Conservation (phyloP, 2,888 invertebrate species). For the Aricia artaxerxes region DNA sequence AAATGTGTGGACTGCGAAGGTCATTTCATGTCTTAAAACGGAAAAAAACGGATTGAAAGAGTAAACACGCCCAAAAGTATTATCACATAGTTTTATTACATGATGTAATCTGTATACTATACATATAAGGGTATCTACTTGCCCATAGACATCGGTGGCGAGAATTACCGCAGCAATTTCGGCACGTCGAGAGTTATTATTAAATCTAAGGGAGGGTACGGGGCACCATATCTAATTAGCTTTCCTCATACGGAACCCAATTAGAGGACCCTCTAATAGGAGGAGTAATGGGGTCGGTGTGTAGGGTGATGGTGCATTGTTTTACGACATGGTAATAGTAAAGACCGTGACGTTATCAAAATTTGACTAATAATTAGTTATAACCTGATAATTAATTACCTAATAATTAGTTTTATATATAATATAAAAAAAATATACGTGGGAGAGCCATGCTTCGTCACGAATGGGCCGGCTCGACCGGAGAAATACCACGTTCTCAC, state of each 20-base stretch:
- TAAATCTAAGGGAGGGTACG: constrained; percentile 5
- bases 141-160: not conserved
- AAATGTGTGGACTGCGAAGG: no score
- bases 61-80: not conserved
- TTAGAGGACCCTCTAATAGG: constrained; percentile 15
- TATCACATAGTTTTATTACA: not conserved
- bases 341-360: not conserved
- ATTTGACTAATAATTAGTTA: not conserved
- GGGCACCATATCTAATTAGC: constrained; percentile 27
- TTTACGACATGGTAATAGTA: not conserved
- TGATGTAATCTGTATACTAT: not conserved
- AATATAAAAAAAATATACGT: no score
- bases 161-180: not conserved
- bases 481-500: no score
- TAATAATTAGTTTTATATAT: no score
- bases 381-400: no score
- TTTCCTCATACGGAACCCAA: constrained; percentile 17
- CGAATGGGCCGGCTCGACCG: no score
- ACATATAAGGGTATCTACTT: not conserved
- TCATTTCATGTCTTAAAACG: no score
- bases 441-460: no score
- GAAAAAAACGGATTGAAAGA: no score
- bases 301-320: constrained; percentile 1
- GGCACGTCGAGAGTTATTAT: constrained; percentile 11
- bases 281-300: not conserved